These are phyloP conservation scores for Drosophila littoralis DNA, from an alignment of 1,140 invertebrate species.

Conservation along the genomic window DNA sequence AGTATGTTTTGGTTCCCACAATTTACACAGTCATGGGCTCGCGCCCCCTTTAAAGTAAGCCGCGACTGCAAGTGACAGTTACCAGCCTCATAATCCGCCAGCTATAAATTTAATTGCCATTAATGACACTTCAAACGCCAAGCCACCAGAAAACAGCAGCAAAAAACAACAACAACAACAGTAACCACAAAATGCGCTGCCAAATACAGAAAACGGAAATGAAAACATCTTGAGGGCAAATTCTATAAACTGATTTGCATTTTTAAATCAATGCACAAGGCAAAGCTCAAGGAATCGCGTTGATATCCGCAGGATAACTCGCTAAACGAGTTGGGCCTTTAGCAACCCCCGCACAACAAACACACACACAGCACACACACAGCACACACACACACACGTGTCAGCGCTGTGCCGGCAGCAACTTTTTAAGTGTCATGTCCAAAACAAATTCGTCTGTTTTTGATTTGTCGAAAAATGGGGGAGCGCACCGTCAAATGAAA, in stretches of 20 bases:
- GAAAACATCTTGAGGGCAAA: conserved; percentile 76
- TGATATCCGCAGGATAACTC: conserved; percentile 1
- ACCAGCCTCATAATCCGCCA: conserved; percentile 73
- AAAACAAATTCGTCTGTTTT: conserved; percentile 84
- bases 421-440: conserved; percentile 82
- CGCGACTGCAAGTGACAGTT: conserved; percentile 66
- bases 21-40: neutral
- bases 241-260: conserved; percentile 73
- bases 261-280: conserved; percentile 78
- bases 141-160: conserved; percentile 11
- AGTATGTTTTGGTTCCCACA: neutral
- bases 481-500: conserved; percentile 27
- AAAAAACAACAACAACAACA: conserved; percentile 1
- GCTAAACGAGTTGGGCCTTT: conserved; percentile 35
- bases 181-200: conserved; percentile 29
- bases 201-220: conserved; percentile 64
- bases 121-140: conserved; percentile 71
- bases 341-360: conserved; percentile 40
- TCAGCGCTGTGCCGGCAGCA: conserved; percentile 58
- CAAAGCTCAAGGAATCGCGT: conserved; percentile 45
- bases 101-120: conserved; percentile 81
- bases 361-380: conserved; percentile 29
- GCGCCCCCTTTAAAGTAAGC: neutral
- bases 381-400: conserved; percentile 57
- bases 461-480: conserved; percentile 76